Evolutionary conservation across 2,888 invertebrate species (phyloP).

Genomic region (Listrodromus nycthemerus): DNA sequence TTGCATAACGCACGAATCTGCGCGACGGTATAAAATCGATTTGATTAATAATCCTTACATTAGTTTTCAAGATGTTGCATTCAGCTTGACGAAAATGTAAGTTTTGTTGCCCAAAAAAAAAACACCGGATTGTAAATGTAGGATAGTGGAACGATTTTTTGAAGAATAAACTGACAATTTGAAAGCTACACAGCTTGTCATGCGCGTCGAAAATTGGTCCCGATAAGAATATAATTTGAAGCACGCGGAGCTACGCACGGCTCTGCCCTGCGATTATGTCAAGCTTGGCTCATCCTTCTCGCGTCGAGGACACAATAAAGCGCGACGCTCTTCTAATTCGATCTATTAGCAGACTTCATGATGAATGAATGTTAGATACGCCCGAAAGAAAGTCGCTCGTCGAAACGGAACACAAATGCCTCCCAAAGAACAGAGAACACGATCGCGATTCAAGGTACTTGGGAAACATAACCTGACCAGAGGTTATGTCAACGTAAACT

Average conservation of each 20-base stretch:
- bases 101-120: not conserved
- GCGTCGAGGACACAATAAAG: not conserved
- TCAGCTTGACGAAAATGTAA: not conserved
- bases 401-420: slow-evolving; percentile 76
- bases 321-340: not conserved
- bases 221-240: slow-evolving; percentile 16
- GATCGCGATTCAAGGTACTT: slow-evolving; percentile 80
- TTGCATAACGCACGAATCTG: not conserved
- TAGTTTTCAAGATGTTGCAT: not conserved
- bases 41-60: not conserved
- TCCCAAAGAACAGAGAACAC: slow-evolving; percentile 76
- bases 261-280: not conserved
- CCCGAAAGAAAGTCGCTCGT: slow-evolving; percentile 55
- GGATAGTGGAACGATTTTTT: not conserved
- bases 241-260: not conserved
- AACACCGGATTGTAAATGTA: not conserved
- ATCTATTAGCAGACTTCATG: not conserved
- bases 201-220: slow-evolving; percentile 32
- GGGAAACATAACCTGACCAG: slow-evolving; percentile 55
- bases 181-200: slow-evolving; percentile 12
- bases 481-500: slow-evolving; percentile 40
- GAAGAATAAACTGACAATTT: not conserved
- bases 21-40: not conserved
- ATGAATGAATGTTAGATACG: slow-evolving; percentile 39
- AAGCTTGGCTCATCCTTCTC: not conserved